A percentile compares a stretch with the other conserved stretches of the same genome.
Conservation (phyloP, 1,140 invertebrate genomes). For the Tyrophagus putrescentiae region DNA sequence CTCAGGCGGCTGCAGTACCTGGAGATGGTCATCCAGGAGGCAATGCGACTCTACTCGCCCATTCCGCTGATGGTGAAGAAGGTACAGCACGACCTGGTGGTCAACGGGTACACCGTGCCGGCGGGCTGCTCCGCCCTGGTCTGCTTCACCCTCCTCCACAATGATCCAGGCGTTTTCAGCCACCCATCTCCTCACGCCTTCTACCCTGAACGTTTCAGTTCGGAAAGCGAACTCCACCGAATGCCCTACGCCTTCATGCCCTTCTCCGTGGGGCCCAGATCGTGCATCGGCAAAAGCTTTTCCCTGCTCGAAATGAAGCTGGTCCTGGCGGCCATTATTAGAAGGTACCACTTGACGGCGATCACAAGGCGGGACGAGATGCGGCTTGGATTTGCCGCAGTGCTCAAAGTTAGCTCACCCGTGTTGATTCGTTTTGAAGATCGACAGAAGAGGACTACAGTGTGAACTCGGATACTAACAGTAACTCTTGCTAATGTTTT, state of each 20-base stretch:
- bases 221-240: constrained; percentile 36
- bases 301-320: constrained; percentile 42
- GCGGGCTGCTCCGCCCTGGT: constrained; percentile 34
- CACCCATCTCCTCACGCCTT: constrained; percentile 39
- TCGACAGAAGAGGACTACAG: no score
- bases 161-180: constrained; percentile 34
- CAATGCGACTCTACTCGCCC: constrained; percentile 31
- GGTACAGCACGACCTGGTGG: constrained; percentile 29
- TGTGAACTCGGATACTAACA: no score
- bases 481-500: no score
- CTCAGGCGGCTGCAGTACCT: constrained; percentile 51
- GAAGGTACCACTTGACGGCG: constrained; percentile 31
- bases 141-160: constrained; percentile 35
- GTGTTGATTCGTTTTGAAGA: constrained; percentile 8
- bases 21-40: constrained; percentile 44
- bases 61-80: constrained; percentile 34
- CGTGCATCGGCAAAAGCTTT: constrained; percentile 51
- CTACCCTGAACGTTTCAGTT: constrained; percentile 37
- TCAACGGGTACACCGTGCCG: constrained; percentile 30
- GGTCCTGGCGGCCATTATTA: constrained; percentile 35
- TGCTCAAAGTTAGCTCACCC: neutral
- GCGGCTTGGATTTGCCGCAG: constrained; percentile 32
- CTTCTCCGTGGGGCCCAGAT: constrained; percentile 57
- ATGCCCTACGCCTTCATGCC: constrained; percentile 52
- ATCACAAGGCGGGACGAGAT: constrained; percentile 30